Base-by-base conservation (phyloP, 1,140 invertebrate genomes). In the Drosophila bocqueti region DNA sequence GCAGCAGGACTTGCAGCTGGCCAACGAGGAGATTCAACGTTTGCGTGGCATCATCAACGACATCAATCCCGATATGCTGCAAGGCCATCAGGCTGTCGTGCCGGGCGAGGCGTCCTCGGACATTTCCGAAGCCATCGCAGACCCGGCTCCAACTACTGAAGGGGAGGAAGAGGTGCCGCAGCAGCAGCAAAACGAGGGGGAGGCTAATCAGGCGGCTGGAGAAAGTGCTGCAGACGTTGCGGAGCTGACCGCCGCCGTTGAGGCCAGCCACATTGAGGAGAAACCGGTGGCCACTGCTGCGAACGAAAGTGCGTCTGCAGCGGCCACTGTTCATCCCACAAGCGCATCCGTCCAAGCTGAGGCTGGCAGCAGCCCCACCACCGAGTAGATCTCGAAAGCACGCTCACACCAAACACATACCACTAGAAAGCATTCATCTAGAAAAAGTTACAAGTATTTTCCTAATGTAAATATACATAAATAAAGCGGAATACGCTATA, bases 21-120 rank as follows among this genome's bases (percentile, higher is more conserved):
- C 92, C 26, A 86, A 81, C 11, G 74, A 76, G 9, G 91, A 93
- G 69, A 91, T 93, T 34, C 73, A 78, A 55, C 76, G 91, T 26
- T 49, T 93, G 64, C 87, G 84, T 29, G 81, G 55, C 13, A 86
- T 92, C 55, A 90, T 92, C 29, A 91, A 79, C 49, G 79, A 63
- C 34, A 79, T 91, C 4, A 81, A 92, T 45, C 91, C 91, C 0
- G 84, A 92, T 4, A 75, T 83, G 18, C 78, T 92, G 0, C 67
- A 68, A 49, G 52, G 54, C 9, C 77, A 81, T 15, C 24, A 26
- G 21, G 16, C 59, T 15, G 49, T 62, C 10, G 7, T 15, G 10
- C 21, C 52, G 11, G 40, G 45, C 8, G 81, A 84, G 11, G 15
- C 10, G 1, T 21, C 47, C 3, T 50, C 79, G 1, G 63, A 79